Evolutionary conservation across 2,888 invertebrate genomes (phyloP).

Genomic region (Empis livida): DNA sequence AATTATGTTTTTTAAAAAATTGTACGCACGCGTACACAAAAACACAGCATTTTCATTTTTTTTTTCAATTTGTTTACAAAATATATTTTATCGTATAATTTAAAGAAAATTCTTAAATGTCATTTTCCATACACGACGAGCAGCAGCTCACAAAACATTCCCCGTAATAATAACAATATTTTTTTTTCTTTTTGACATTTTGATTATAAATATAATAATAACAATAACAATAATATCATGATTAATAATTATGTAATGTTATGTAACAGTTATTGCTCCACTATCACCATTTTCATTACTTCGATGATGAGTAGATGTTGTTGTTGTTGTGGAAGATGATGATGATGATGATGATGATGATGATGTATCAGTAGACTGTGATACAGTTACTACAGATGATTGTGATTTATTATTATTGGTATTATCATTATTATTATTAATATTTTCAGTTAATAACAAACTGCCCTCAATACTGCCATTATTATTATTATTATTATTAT

Average conservation of each 20-base stretch:
- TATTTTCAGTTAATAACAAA: conserved; percentile 1
- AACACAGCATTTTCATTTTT: too few relatives aligned
- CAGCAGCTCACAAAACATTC: too few relatives aligned
- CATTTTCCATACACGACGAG: too few relatives aligned
- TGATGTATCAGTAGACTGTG: conserved; percentile 9
- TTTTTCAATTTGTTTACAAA: too few relatives aligned
- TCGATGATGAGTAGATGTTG: conserved; percentile 6
- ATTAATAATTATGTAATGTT: conserved; percentile 17
- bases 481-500: conserved; percentile 6
- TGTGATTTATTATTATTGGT: conserved; percentile 3
- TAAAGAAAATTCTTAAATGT: too few relatives aligned
- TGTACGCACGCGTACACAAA: too few relatives aligned
- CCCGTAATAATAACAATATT: too few relatives aligned
- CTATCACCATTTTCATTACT: conserved; percentile 19
- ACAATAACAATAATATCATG: neutral
- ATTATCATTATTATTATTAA: conserved; percentile 9
- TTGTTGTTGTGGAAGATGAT: conserved; percentile 2
- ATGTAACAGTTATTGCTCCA: conserved; percentile 34
- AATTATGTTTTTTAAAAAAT: too few relatives aligned
- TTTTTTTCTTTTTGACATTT: too few relatives aligned
- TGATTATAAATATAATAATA: too few relatives aligned
- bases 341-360: conserved; percentile 6
- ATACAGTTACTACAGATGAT: conserved; percentile 10
- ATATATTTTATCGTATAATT: too few relatives aligned
- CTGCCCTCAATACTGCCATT: conserved; percentile 3